These are phyloP conservation scores for Spea hammondii DNA, from an alignment of 2,797 vertebrate species.

Conservation along the genomic window DNA sequence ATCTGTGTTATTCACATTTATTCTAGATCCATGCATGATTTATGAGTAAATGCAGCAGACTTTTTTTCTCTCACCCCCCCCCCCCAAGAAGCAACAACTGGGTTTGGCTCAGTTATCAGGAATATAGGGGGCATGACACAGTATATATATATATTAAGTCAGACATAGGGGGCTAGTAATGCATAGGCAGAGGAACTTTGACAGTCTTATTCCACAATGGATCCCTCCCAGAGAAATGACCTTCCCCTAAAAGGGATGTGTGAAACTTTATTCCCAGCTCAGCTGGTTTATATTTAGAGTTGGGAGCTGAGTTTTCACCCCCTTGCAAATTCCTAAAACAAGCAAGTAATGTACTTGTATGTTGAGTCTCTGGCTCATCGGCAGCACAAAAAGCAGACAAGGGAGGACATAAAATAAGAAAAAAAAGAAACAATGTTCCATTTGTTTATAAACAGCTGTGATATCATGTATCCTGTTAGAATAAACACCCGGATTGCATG, in stretches of 20 bases:
- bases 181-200: constrained; percentile 10
- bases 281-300: constrained; percentile 43
- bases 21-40: constrained; percentile 26
- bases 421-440: neutral
- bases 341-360: constrained; percentile 16
- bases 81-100: constrained; percentile 39
- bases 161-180: neutral
- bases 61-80: neutral
- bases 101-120: neutral
- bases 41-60: constrained; percentile 33
- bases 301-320: constrained; percentile 13
- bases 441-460: neutral
- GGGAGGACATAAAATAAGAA: neutral
- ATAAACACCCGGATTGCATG: neutral
- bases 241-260: constrained; percentile 54
- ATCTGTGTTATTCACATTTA: constrained; percentile 27
- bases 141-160: neutral
- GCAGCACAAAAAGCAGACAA: neutral
- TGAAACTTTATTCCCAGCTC: constrained; percentile 63
- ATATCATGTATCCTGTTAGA: neutral
- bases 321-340: neutral
- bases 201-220: neutral
- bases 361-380: neutral
- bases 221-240: constrained; percentile 52
- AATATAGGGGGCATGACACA: neutral